Evolutionary conservation across 1,140 invertebrate species (phyloP).

Genomic region (Pinna nobilis): DNA sequence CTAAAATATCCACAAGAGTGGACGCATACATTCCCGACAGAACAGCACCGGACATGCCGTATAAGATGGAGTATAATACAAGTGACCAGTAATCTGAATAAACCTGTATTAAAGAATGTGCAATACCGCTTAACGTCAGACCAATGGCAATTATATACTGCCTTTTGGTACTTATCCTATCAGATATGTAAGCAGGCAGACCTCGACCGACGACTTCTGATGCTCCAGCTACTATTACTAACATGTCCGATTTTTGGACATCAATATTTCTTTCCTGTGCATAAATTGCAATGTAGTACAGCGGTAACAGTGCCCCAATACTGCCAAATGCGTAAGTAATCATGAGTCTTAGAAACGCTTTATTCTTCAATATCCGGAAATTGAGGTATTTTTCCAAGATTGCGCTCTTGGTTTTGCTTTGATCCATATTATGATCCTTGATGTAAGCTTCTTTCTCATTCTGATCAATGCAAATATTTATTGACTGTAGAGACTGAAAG

Average conservation of each 20-base stretch:
- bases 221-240: constrained; percentile 1
- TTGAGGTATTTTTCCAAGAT: background rate
- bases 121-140: background rate
- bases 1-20: constrained; percentile 5
- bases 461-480: background rate
- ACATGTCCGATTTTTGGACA: background rate
- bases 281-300: constrained; percentile 6
- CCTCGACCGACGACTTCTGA: constrained; percentile 9
- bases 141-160: constrained; percentile 9
- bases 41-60: constrained; percentile 9
- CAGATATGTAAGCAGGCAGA: constrained; percentile 6
- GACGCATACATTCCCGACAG: constrained; percentile 7
- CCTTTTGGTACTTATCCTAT: background rate
- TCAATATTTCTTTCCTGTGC: constrained; percentile 19
- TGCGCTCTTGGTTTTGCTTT: background rate
- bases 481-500: background rate
- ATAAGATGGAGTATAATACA: background rate
- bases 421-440: too few species aligned
- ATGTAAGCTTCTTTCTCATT: background rate
- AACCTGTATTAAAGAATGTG: background rate
- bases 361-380: constrained; percentile 9
- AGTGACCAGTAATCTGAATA: constrained; percentile 10
- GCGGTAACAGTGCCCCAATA: background rate
- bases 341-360: constrained; percentile 9
- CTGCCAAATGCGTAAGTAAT: constrained; percentile 7